phyloP scores from a whole-genome alignment of 2,888 invertebrate genomes.

The Merodon equestris region DNA sequence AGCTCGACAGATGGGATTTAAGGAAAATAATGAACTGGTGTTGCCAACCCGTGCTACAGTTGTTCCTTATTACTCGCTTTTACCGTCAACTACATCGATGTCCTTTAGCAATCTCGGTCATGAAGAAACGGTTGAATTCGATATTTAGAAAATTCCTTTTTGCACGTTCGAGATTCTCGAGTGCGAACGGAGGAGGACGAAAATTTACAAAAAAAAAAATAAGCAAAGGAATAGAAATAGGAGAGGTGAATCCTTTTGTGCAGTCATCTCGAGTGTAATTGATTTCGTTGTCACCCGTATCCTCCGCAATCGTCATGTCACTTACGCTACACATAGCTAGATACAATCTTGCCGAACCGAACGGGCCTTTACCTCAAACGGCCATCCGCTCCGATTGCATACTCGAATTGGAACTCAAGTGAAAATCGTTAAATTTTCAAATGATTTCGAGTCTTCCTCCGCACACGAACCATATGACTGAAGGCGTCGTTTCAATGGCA shows the following conservation, averaged over 20 bases:
- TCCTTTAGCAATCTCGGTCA: too few relatives aligned
- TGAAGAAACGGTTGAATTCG: neutral
- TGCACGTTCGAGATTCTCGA: too few relatives aligned
- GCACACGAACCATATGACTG: too few relatives aligned
- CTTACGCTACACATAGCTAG: neutral
- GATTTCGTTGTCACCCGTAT: slow-evolving; percentile 30
- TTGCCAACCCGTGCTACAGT: too few relatives aligned
- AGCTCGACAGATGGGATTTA: neutral
- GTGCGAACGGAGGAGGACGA: too few relatives aligned
- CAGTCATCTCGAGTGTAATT: slow-evolving; percentile 50
- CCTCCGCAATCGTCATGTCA: slow-evolving; percentile 1
- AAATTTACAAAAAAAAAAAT: too few relatives aligned
- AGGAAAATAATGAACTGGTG: too few relatives aligned
- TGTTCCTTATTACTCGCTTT: too few relatives aligned
- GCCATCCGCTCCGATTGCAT: neutral
- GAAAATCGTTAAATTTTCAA: slow-evolving; percentile 14
- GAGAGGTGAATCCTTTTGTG: slow-evolving; percentile 28
- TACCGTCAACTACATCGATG: too few relatives aligned
- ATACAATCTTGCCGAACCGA: neutral
- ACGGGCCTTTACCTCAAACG: too few relatives aligned
- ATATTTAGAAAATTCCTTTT: neutral
- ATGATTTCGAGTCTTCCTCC: slow-evolving; percentile 5
- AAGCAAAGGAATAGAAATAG: too few relatives aligned
- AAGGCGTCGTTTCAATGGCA: too few relatives aligned
- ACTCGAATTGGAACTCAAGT: slow-evolving; percentile 11